Evolutionary conservation across 2,113 vertebrate genomes (phyloP).

Genomic region (Phylloscopus trochilus): DNA sequence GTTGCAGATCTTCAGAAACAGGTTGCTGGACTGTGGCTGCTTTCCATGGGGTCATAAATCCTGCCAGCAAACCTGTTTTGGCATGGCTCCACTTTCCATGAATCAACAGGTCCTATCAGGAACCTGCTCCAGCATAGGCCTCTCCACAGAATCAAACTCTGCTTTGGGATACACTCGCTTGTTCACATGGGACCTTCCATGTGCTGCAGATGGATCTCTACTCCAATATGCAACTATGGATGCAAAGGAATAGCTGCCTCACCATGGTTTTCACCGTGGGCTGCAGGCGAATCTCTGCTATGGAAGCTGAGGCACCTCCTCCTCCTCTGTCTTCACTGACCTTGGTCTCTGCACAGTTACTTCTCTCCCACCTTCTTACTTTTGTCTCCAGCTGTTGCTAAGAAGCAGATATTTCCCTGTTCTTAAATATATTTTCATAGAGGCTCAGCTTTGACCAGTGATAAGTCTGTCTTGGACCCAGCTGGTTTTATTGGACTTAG

Average conservation of each 20-base stretch:
- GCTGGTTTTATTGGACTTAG: not conserved
- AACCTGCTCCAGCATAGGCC: fast-evolving
- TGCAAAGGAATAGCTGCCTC: fast-evolving
- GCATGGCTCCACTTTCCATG: fast-evolving
- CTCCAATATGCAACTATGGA: fast-evolving
- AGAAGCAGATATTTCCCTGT: not conserved
- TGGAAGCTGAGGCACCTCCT: fast-evolving
- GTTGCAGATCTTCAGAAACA: not conserved
- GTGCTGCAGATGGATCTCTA: not conserved
- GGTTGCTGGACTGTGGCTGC: not conserved
- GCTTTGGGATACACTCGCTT: not conserved
- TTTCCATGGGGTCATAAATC: not conserved
- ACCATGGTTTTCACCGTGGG: fast-evolving
- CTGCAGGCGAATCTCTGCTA: not conserved
- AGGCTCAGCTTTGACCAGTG: not conserved
- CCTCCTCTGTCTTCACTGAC: not conserved
- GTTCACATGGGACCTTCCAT: fast-evolving
- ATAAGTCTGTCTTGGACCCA: not conserved
- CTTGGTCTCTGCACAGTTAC: not conserved
- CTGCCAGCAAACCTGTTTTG: not conserved
- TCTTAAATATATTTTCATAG: not conserved
- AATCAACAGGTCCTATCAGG: not conserved
- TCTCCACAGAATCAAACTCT: not conserved
- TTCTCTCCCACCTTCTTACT: not conserved
- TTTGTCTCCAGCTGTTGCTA: not conserved